Conservation (phyloP, 2,113 vertebrate genomes). For the Talpa occidentalis region DNA sequence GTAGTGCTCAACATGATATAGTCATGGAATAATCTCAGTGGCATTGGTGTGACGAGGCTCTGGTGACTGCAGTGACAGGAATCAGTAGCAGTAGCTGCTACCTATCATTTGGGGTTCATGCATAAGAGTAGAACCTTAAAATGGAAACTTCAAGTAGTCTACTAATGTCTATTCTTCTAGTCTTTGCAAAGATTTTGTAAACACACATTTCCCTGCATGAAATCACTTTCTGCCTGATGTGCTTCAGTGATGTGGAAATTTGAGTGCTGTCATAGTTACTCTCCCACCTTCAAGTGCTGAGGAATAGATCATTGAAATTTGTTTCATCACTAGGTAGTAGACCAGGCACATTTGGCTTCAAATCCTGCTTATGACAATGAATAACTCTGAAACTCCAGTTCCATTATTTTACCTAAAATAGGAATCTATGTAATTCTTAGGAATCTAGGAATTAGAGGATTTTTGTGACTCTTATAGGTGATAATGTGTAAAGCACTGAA, state of each 20-base stretch:
- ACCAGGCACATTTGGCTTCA: not conserved
- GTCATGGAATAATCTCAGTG: not conserved
- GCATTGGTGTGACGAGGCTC: not conserved
- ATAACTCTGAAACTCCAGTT: conserved; percentile 28
- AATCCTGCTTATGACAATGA: not conserved
- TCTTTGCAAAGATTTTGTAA: not conserved
- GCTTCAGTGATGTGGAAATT: not conserved
- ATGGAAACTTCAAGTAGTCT: not conserved
- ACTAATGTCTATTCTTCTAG: not conserved
- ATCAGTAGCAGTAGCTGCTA: not conserved
- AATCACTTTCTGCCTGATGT: not conserved
- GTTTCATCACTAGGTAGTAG: not conserved
- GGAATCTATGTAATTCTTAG: no score
- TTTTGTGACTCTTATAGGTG: conserved; percentile 31
- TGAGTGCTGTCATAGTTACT: not conserved
- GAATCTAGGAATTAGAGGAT: not conserved
- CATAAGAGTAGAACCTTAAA: not conserved
- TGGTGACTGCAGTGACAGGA: not conserved
- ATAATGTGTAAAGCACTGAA: conserved; percentile 22
- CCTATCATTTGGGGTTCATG: not conserved
- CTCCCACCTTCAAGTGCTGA: not conserved
- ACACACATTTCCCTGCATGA: not conserved
- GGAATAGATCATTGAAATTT: not conserved
- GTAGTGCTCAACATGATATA: not conserved
- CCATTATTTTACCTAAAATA: conserved; percentile 9